Percentiles rank a stretch among this genome's conserved stretches.
phyloP scores from a whole-genome alignment of 2,797 vertebrate species.

The Schizothorax lantsangensis region DNA sequence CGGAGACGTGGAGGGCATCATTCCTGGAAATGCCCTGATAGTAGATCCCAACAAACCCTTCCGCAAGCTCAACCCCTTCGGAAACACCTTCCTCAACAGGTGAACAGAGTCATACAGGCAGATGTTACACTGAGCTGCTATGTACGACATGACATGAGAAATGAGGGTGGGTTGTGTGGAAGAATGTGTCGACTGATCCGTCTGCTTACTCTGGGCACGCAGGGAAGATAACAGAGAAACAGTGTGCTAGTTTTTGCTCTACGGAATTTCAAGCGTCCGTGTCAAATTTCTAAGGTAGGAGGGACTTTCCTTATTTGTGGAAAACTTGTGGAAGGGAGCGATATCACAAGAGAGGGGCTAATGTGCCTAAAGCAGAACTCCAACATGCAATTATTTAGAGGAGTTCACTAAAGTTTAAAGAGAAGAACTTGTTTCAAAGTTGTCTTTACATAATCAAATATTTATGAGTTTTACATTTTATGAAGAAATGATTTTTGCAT shows the following conservation, averaged over 20 bases:
- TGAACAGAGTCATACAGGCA: constrained; percentile 62
- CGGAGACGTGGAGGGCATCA: constrained; percentile 85
- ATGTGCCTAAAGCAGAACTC: constrained; percentile 62
- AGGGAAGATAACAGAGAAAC: constrained; percentile 65
- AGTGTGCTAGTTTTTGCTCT: constrained; percentile 60
- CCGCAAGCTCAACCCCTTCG: constrained; percentile 93
- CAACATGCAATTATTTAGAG: constrained; percentile 40
- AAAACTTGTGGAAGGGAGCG: constrained; percentile 76
- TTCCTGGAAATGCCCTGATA: constrained; percentile 91
- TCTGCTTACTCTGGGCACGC: constrained; percentile 29
- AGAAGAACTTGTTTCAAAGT: constrained; percentile 56
- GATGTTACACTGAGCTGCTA: constrained; percentile 19
- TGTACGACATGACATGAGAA: constrained; percentile 9
- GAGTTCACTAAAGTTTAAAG: constrained; percentile 53
- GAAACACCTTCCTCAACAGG: constrained; percentile 95
- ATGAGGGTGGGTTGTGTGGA: constrained; percentile 18
- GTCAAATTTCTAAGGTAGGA: constrained; percentile 77
- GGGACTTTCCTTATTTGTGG: constrained; percentile 80
- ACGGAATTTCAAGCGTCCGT: constrained; percentile 77
- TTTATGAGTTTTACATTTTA: neutral
- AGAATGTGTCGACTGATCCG: constrained; percentile 27
- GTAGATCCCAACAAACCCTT: constrained; percentile 95
- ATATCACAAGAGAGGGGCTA: constrained; percentile 68
- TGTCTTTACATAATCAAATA: constrained; percentile 5
- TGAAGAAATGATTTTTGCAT: neutral